phyloP scores from a whole-genome alignment of 2,888 invertebrate species.

The Aspidiotus destructor region DNA sequence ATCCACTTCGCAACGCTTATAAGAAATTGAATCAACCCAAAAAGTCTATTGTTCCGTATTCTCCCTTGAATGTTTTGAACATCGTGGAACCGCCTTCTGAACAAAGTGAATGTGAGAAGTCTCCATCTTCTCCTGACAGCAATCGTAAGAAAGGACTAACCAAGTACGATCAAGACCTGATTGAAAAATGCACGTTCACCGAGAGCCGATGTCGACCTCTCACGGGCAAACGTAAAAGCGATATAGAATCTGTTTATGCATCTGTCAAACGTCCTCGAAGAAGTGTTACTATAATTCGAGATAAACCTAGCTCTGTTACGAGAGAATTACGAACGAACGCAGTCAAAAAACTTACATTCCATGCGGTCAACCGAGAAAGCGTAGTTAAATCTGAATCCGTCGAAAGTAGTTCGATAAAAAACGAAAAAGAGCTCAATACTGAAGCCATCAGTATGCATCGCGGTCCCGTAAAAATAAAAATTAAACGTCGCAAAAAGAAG shows the following conservation, averaged over 20 bases:
- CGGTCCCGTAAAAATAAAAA: conserved; percentile 17
- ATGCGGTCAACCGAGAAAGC: background rate
- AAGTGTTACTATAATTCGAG: conserved; percentile 8
- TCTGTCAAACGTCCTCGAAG: conserved; percentile 20
- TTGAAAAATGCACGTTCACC: conserved; percentile 25
- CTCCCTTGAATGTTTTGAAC: conserved; percentile 12
- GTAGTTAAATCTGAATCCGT: background rate
- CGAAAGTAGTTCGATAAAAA: background rate
- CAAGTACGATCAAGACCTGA: conserved; percentile 27
- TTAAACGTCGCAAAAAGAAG: conserved; percentile 8
- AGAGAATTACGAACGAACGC: background rate
- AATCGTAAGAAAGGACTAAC: conserved; percentile 25
- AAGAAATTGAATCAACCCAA: conserved; percentile 23
- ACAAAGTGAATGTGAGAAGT: conserved; percentile 8
- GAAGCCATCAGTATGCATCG: background rate
- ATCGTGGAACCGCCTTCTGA: conserved; percentile 9
- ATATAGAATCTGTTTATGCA: conserved; percentile 14
- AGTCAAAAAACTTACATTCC: conserved; percentile 23
- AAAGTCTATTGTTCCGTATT: conserved; percentile 7
- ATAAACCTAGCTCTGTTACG: conserved; percentile 8
- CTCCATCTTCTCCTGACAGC: background rate
- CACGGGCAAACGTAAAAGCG: conserved; percentile 25
- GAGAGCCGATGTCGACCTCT: conserved; percentile 25
- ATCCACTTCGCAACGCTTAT: conserved; percentile 24
- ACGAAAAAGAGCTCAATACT: background rate